Percentiles rank a stretch among this genome's conserved stretches.
phyloP scores from a whole-genome alignment of 2,888 invertebrate genomes.

The Oscheius sp. region DNA sequence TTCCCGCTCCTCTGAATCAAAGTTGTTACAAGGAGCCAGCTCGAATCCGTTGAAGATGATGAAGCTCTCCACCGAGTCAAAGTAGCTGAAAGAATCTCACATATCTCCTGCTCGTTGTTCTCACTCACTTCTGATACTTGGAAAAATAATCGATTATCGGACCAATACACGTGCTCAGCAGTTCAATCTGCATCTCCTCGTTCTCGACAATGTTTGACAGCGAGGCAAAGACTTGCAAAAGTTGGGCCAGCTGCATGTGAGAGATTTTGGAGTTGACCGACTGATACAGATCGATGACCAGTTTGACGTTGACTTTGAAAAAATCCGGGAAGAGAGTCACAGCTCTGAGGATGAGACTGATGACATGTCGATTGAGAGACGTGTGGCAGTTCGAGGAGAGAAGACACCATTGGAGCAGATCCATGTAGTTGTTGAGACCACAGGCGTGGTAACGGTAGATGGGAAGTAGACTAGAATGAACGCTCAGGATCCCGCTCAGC shows the following conservation, averaged over 20 bases:
- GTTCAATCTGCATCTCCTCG: conserved; percentile 28
- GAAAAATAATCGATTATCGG: conserved; percentile 23
- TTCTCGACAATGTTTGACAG: conserved; percentile 56
- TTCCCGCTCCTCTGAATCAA: conserved; percentile 17
- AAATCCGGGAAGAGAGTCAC: conserved; percentile 37
- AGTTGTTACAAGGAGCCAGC: background rate
- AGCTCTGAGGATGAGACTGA: conserved; percentile 32
- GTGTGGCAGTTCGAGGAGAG: conserved; percentile 17
- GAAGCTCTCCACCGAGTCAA: conserved; percentile 29
- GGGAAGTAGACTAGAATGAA: conserved; percentile 56
- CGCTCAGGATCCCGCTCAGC: conserved; percentile 53
- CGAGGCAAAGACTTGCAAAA: conserved; percentile 53
- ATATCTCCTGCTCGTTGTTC: background rate
- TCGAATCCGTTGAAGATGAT: conserved; percentile 36
- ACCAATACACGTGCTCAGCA: conserved; percentile 9
- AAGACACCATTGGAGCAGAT: conserved; percentile 24
- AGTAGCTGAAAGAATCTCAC: conserved; percentile 3
- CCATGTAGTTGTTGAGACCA: conserved; percentile 30
- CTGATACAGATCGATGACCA: conserved; percentile 25
- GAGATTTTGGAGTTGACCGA: conserved; percentile 48
- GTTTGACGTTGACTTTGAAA: conserved; percentile 44
- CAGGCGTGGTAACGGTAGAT: conserved; percentile 45
- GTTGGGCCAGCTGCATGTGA: conserved; percentile 60
- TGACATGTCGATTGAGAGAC: conserved; percentile 31
- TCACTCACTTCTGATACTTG: conserved; percentile 10